Evolutionary conservation across 2,888 invertebrate genomes (phyloP).

Genomic region (Norana najaformis): DNA sequence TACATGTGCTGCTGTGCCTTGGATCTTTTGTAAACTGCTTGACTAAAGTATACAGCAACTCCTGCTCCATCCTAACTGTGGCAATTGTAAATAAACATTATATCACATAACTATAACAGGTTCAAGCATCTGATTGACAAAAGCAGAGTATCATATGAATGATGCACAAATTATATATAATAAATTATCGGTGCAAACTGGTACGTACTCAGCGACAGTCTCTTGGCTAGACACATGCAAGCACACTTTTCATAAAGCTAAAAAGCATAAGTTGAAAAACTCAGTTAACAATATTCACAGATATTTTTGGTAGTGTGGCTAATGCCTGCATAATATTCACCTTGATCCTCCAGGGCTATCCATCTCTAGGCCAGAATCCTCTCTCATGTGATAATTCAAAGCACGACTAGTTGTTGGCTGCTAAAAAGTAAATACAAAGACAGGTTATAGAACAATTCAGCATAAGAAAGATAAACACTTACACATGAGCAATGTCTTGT

Average conservation of each 20-base stretch:
- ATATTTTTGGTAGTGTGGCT: too few species aligned
- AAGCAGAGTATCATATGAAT: too few species aligned
- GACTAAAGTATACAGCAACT: background rate
- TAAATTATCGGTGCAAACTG: background rate
- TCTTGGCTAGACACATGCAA: background rate
- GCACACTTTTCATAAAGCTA: too few species aligned
- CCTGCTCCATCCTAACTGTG: background rate
- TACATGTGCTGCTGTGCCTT: too few species aligned
- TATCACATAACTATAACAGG: background rate
- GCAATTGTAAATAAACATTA: too few species aligned
- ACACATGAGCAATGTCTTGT: background rate
- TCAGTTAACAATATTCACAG: background rate
- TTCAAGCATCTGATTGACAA: background rate
- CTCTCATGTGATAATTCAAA: constrained; percentile 18
- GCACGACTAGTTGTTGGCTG: background rate
- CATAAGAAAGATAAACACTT: background rate
- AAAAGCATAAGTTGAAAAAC: too few species aligned
- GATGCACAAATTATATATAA: background rate
- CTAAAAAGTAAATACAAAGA: background rate
- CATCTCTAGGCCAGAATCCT: constrained; percentile 30
- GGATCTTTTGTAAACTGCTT: background rate
- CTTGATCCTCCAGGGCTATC: constrained; percentile 29
- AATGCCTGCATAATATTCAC: background rate
- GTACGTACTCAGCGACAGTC: background rate
- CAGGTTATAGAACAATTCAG: background rate